These are phyloP conservation scores for Lordiphosa collinella DNA, from an alignment of 1,140 invertebrate species.

Conservation along the genomic window DNA sequence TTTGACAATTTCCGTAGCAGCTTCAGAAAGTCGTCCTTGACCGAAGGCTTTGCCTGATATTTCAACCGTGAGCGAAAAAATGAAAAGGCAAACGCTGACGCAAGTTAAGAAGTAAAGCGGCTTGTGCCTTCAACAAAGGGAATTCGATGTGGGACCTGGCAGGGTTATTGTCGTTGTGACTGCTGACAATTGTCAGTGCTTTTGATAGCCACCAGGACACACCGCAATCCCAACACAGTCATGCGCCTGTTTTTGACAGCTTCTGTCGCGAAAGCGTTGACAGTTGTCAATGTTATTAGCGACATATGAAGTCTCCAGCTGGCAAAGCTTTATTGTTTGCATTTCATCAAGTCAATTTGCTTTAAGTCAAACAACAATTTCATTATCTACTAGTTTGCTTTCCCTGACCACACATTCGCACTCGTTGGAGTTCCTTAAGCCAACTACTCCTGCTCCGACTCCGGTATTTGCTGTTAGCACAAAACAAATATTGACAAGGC, in stretches of 20 bases:
- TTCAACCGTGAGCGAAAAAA: conserved; percentile 13
- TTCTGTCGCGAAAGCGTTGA: conserved; percentile 49
- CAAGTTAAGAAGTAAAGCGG: conserved; percentile 69
- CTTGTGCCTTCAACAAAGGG: conserved; percentile 31
- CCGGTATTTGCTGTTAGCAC: conserved; percentile 65
- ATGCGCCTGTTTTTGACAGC: conserved; percentile 45
- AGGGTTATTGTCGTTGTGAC: conserved; percentile 1
- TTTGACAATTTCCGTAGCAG: no score
- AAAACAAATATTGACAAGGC: conserved; percentile 71
- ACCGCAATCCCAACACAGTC: neutral
- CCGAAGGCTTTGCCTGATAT: neutral
- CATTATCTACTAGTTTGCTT: conserved; percentile 26
- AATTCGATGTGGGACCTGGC: conserved; percentile 4
- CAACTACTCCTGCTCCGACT: conserved; percentile 17
- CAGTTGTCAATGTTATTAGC: conserved; percentile 71
- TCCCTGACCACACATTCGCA: conserved; percentile 11
- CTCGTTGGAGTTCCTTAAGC: conserved; percentile 22
- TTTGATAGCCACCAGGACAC: conserved; percentile 12
- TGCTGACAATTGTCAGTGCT: conserved; percentile 35
- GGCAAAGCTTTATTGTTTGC: neutral
- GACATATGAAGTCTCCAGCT: conserved; percentile 19
- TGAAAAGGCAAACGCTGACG: conserved; percentile 39
- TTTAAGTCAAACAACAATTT: conserved; percentile 51
- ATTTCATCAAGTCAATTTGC: conserved; percentile 17
- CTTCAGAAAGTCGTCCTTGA: no score